Conservation (phyloP, 2,888 invertebrate species). For the Loripinus fragilis region DNA sequence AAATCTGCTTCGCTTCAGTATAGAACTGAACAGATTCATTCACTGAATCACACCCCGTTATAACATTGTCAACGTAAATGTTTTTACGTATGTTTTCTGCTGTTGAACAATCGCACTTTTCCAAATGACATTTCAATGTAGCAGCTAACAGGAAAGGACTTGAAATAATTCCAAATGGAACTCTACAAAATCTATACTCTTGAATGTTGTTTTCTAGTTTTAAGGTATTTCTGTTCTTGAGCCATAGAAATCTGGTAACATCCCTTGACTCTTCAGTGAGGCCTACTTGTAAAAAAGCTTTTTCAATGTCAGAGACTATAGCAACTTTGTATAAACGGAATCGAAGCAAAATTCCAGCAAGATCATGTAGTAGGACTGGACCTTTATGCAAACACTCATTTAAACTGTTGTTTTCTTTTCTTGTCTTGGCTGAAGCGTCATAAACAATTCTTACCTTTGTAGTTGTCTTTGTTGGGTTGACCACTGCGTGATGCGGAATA, state of each 20-base stretch:
- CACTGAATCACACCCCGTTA: too few relatives aligned
- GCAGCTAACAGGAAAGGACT: constrained; percentile 29
- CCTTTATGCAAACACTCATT: constrained; percentile 42
- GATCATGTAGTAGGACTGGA: constrained; percentile 37
- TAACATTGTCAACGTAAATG: constrained; percentile 17
- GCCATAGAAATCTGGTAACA: constrained; percentile 26
- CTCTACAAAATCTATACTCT: too few relatives aligned
- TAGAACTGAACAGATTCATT: too few relatives aligned
- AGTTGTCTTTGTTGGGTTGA: constrained; percentile 20
- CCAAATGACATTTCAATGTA: constrained; percentile 18
- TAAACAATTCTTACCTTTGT: constrained; percentile 29
- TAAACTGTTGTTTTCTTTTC: constrained; percentile 26
- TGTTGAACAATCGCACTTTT: background rate
- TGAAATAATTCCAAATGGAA: constrained; percentile 27
- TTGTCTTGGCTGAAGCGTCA: constrained; percentile 33
- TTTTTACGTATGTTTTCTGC: constrained; percentile 14
- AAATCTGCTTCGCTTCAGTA: background rate
- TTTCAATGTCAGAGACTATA: constrained; percentile 25
- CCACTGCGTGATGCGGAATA: constrained; percentile 35
- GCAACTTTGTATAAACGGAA: constrained; percentile 25
- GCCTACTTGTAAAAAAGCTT: too few relatives aligned
- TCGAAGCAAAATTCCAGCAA: constrained; percentile 27
- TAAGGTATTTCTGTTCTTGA: background rate
- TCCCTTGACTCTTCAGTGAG: constrained; percentile 2
- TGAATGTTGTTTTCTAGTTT: too few relatives aligned